phyloP scores from a whole-genome alignment of 1,140 invertebrate species.

The Conus betulinus region DNA sequence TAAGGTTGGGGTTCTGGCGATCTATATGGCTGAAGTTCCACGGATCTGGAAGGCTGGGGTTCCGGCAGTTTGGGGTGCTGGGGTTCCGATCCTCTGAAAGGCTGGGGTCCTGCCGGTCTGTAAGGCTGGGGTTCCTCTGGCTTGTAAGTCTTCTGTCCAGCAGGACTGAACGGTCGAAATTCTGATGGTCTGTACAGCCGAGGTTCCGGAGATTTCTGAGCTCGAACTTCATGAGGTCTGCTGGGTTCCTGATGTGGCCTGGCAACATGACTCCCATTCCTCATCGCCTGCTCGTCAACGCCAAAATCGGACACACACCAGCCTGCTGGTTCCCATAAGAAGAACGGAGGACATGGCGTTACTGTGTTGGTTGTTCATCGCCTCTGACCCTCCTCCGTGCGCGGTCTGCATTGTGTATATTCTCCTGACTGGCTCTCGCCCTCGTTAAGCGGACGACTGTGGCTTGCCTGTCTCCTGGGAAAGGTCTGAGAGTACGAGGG shows the following conservation, averaged over 20 bases:
- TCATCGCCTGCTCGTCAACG: conserved; percentile 28
- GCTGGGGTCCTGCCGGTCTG: background rate
- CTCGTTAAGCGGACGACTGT: background rate
- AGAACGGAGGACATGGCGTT: background rate
- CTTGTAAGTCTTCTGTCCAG: background rate
- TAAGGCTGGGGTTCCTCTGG: background rate
- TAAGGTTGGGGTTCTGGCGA: background rate
- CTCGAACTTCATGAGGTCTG: background rate
- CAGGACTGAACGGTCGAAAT: too few relatives aligned
- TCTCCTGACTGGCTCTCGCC: background rate
- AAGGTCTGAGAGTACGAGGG: conserved; percentile 35
- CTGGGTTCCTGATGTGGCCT: too few relatives aligned
- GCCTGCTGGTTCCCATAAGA: background rate
- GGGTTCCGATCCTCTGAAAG: background rate
- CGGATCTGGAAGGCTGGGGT: background rate
- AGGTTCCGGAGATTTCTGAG: conserved; percentile 23
- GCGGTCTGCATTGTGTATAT: background rate
- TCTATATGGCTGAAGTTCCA: background rate
- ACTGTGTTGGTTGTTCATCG: background rate
- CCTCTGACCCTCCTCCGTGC: background rate
- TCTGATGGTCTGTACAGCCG: background rate
- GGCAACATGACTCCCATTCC: background rate
- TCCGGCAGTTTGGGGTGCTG: background rate
- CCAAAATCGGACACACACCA: conserved; percentile 28
- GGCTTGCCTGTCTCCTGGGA: conserved; percentile 18